Conservation (phyloP, 2,113 vertebrate genomes). For the Varanus komodoensis region DNA sequence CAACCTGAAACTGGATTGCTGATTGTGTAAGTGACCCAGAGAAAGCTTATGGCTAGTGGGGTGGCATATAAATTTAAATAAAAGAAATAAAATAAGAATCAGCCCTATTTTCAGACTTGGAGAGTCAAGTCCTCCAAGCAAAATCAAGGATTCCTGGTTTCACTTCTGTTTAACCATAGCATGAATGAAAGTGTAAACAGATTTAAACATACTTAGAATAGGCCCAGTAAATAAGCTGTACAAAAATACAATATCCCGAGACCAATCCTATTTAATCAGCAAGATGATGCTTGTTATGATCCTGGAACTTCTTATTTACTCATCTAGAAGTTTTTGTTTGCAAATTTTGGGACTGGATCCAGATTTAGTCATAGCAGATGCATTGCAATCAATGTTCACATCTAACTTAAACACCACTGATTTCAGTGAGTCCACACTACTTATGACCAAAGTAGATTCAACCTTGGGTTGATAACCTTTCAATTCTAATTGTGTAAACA, state of each 20-base stretch:
- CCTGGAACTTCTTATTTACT: not conserved
- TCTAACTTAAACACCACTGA: not conserved
- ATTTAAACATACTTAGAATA: too few relatives aligned
- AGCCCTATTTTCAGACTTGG: not conserved
- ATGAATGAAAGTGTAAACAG: not conserved
- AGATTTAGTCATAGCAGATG: not conserved
- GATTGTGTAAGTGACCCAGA: too few relatives aligned
- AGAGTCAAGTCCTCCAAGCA: not conserved
- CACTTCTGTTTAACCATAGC: not conserved
- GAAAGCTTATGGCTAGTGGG: too few relatives aligned
- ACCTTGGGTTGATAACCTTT: not conserved
- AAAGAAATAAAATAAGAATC: not conserved
- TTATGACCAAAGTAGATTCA: not conserved
- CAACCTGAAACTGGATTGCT: too few relatives aligned
- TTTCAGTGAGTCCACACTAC: not conserved
- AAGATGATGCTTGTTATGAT: not conserved
- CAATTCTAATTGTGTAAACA: not conserved
- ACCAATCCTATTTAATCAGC: not conserved
- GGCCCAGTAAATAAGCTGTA: not conserved
- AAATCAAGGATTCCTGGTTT: not conserved
- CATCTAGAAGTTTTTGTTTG: not conserved
- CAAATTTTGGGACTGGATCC: not conserved
- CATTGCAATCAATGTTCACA: too few relatives aligned
- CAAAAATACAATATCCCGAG: not conserved
- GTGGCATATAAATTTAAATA: too few relatives aligned